Percentiles rank a stretch among this genome's conserved stretches.
Evolutionary conservation across 2,113 vertebrate genomes (phyloP).

Genomic region (Gorsachius goisagi): DNA sequence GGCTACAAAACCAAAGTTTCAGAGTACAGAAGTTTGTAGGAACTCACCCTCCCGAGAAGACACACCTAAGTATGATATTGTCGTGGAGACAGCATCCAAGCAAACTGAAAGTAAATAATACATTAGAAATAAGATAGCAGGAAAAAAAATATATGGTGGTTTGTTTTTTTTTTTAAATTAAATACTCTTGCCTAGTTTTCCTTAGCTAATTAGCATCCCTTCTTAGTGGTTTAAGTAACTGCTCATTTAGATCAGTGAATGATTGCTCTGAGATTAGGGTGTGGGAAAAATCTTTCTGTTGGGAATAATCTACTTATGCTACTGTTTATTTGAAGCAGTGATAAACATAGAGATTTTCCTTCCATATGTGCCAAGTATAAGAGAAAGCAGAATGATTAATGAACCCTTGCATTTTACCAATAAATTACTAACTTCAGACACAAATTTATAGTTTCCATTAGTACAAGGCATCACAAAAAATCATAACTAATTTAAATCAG

Average conservation of each 20-base stretch:
- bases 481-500: constrained; percentile 50
- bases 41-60: background rate
- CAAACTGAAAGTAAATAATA: background rate
- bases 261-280: constrained; percentile 87
- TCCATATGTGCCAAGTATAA: constrained; percentile 80
- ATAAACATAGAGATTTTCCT: constrained; percentile 86
- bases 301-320: constrained; percentile 88
- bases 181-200: constrained; percentile 75
- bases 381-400: constrained; percentile 88
- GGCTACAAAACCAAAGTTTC: background rate
- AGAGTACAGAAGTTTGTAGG: background rate
- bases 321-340: constrained; percentile 84
- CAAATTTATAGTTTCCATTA: constrained; percentile 64
- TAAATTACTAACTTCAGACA: constrained; percentile 73
- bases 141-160: background rate
- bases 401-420: constrained; percentile 67
- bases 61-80: background rate
- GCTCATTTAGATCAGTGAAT: constrained; percentile 90
- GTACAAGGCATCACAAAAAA: constrained; percentile 10
- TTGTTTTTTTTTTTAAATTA: constrained; percentile 14
- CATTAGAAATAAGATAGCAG: background rate
- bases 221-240: constrained; percentile 88
- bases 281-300: constrained; percentile 81
- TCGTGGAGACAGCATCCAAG: background rate
- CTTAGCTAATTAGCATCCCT: constrained; percentile 85